Conservation (phyloP, 2,888 invertebrate species). For the Synanthedon myopaeformis region DNA sequence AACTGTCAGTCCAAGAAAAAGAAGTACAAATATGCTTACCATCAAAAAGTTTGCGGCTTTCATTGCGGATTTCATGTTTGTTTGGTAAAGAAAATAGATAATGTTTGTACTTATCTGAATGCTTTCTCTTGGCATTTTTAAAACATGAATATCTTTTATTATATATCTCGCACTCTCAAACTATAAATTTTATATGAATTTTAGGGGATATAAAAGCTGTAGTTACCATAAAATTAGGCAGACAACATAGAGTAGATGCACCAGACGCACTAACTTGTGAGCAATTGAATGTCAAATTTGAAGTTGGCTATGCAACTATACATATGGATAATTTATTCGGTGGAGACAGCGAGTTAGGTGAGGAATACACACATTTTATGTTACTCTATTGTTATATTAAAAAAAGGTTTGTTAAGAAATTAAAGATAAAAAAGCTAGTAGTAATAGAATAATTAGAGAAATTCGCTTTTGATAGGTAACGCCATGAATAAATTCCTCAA, state of each 20-base stretch:
- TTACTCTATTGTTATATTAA: neutral
- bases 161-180: neutral
- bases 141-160: no score
- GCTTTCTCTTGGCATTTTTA: no score
- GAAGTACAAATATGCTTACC: no score
- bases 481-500: constrained; percentile 83
- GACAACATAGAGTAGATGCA: constrained; percentile 49
- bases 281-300: constrained; percentile 75
- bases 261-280: constrained; percentile 72
- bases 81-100: no score
- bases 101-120: no score
- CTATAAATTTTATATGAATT: constrained; percentile 9
- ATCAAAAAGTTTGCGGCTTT: no score
- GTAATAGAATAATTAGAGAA: neutral
- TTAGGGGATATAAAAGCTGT: constrained; percentile 76
- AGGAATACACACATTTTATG: constrained; percentile 8
- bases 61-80: no score
- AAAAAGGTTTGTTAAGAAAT: neutral
- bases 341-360: constrained; percentile 75
- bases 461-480: constrained; percentile 48
- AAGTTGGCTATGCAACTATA: constrained; percentile 74
- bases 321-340: constrained; percentile 79
- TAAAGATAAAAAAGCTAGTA: neutral
- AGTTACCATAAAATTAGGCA: constrained; percentile 72
- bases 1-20: no score